Conservation (phyloP, 2,888 invertebrate genomes). For the Dicranocentrus wangi region DNA sequence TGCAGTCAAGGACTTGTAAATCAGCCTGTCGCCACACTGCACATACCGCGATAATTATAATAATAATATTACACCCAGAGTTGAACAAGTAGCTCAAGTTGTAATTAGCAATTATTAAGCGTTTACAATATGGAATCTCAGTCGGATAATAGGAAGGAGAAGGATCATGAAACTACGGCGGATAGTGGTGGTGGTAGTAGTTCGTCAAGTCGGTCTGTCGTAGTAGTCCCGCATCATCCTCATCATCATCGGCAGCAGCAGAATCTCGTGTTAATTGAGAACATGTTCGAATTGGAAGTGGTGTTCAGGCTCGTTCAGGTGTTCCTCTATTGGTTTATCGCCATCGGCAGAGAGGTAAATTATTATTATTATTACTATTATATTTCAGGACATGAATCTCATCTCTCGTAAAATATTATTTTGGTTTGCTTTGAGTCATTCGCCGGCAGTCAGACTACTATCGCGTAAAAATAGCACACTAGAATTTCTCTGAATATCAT, state of each 20-base stretch:
- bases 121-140: slow-evolving; percentile 46
- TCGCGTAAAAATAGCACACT: not conserved
- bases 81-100: slow-evolving; percentile 19
- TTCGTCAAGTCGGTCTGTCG: slow-evolving; percentile 35
- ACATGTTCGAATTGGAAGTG: slow-evolving; percentile 58
- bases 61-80: too few species aligned
- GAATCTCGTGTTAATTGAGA: slow-evolving; percentile 52
- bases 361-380: not conserved
- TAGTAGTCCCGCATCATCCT: slow-evolving; percentile 19
- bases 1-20: not conserved
- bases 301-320: slow-evolving; percentile 64
- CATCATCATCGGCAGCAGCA: slow-evolving; percentile 31
- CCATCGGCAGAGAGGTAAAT: slow-evolving; percentile 67
- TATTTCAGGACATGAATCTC: not conserved
- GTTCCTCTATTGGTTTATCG: slow-evolving; percentile 64
- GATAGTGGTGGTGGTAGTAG: not conserved
- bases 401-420: too few species aligned
- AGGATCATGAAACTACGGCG: not conserved
- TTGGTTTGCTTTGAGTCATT: too few species aligned
- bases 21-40: not conserved
- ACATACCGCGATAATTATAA: slow-evolving; percentile 38
- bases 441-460: too few species aligned
- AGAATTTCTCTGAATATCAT: not conserved
- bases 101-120: slow-evolving; percentile 40
- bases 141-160: slow-evolving; percentile 27